These are phyloP conservation scores for Vulpes lagopus DNA, from an alignment of 2,113 vertebrate species.

Conservation along the genomic window DNA sequence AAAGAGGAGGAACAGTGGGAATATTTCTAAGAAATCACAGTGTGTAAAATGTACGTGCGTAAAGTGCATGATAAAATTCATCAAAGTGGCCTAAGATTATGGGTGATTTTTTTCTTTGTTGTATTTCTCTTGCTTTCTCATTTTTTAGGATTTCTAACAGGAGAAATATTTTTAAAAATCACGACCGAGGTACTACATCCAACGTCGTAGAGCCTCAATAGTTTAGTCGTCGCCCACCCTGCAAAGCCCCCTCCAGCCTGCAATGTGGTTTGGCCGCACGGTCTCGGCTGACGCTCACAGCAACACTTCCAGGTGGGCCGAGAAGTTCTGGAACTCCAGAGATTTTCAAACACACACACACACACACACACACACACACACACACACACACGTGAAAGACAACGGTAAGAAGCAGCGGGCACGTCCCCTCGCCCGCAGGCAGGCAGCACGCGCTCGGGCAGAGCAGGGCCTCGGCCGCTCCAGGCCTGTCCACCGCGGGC, in stretches of 20 bases:
- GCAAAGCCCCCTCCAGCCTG: background rate
- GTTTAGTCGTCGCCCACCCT: background rate
- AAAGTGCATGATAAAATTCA: background rate
- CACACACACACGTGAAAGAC: background rate
- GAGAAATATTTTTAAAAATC: background rate
- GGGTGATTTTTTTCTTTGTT: background rate
- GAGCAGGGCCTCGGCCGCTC: too few relatives aligned
- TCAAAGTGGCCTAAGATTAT: background rate
- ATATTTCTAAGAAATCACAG: constrained; percentile 34
- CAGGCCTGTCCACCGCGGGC: background rate
- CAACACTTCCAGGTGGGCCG: background rate
- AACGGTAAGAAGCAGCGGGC: background rate
- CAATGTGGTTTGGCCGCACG: background rate
- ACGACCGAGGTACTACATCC: background rate
- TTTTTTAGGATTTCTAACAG: background rate
- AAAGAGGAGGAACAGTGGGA: background rate
- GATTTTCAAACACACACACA: background rate
- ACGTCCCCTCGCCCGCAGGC: background rate
- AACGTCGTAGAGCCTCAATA: background rate
- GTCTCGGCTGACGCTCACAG: background rate
- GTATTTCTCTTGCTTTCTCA: background rate
- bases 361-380: background rate
- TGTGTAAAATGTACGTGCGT: background rate
- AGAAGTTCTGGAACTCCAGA: background rate
- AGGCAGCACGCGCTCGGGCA: background rate